These are phyloP conservation scores for Cichladusa arquata DNA, from an alignment of 2,113 vertebrate genomes.

Conservation along the genomic window DNA sequence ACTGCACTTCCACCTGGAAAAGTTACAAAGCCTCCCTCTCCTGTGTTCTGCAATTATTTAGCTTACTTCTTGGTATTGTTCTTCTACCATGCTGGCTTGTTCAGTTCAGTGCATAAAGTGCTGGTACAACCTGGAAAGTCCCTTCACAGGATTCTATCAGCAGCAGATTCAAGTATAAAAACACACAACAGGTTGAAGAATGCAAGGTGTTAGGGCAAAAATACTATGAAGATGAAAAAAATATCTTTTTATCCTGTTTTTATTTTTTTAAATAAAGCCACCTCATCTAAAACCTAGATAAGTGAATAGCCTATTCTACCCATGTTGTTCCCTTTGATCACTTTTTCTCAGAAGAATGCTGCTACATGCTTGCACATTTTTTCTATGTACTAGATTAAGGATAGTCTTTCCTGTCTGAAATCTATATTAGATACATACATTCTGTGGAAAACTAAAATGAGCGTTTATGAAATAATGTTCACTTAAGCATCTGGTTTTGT, in stretches of 20 bases:
- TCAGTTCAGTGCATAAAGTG: background rate
- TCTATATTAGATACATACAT: background rate
- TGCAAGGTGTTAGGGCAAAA: background rate
- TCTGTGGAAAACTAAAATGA: background rate
- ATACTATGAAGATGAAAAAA: background rate
- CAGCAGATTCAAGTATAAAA: background rate
- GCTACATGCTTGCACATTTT: background rate
- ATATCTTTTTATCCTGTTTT: background rate
- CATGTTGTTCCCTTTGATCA: background rate
- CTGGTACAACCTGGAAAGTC: background rate
- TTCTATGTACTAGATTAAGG: background rate
- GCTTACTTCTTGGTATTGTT: background rate
- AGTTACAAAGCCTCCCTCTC: background rate
- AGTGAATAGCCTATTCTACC: background rate
- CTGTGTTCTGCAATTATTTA: background rate
- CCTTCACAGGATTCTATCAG: background rate
- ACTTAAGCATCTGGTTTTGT: constrained; percentile 4
- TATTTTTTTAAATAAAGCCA: background rate
- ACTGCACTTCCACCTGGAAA: background rate
- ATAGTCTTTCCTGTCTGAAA: background rate
- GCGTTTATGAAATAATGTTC: background rate
- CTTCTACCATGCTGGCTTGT: background rate
- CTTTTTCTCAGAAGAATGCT: background rate
- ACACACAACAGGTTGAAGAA: background rate
- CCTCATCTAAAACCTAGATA: background rate